phyloP scores from a whole-genome alignment of 2,113 vertebrate genomes.

The Notarius lentiginosus region DNA sequence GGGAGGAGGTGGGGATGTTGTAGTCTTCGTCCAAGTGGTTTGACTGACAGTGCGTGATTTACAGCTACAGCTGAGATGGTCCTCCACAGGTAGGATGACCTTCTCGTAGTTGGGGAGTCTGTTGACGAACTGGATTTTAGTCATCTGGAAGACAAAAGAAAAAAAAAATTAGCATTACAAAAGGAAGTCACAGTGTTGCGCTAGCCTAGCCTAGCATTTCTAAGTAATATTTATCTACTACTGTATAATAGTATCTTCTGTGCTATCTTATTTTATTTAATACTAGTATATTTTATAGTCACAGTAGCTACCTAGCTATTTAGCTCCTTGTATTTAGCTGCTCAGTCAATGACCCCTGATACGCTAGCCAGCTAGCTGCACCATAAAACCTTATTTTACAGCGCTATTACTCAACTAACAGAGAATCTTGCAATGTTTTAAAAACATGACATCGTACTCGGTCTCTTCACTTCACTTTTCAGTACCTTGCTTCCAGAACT shows the following conservation, averaged over 20 bases:
- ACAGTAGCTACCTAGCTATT: neutral
- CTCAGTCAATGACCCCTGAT: too few relatives aligned
- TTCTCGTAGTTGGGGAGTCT: constrained; percentile 75
- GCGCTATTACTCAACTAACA: too few relatives aligned
- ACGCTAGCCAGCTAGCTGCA: too few relatives aligned
- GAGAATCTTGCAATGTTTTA: neutral
- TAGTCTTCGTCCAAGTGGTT: constrained; percentile 40
- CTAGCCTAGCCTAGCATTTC: neutral
- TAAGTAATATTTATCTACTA: neutral
- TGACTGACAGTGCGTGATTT: constrained; percentile 56
- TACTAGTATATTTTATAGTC: neutral
- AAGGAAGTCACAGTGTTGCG: neutral
- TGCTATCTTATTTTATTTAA: neutral
- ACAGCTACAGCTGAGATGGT: constrained; percentile 87
- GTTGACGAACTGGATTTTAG: constrained; percentile 83
- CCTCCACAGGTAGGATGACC: constrained; percentile 85
- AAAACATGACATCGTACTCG: too few relatives aligned
- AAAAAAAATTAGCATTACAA: neutral
- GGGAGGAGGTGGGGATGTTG: constrained; percentile 31
- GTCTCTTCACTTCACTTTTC: too few relatives aligned
- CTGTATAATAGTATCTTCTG: neutral
- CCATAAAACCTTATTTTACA: neutral
- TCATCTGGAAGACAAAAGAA: constrained; percentile 74
- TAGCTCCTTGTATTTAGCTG: neutral
- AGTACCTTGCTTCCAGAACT: too few relatives aligned